Evolutionary conservation across 2,888 invertebrate species (phyloP), one percentile per base, ranked within the genome.

Genomic region (Lithophane leautieri): DNA sequence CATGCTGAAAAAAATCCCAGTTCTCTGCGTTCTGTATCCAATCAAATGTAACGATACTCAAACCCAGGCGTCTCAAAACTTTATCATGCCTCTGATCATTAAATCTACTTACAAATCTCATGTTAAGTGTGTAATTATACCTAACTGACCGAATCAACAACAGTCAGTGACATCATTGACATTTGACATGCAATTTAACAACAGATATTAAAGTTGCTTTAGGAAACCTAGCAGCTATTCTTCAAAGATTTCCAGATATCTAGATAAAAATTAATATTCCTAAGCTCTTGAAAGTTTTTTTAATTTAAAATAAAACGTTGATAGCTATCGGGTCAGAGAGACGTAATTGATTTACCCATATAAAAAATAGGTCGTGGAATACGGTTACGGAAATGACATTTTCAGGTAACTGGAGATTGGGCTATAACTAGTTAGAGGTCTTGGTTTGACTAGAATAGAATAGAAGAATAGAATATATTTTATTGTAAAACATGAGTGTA

Each of bases 311-410:
- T 54, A 50, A 54, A 66, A 52, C 1, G 28, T 34, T 66, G 66
- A 22, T 34, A 28, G 14, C 58, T 28, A 34, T 66, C 70, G 40
- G 19, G 0, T 50, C 12, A 40, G 70, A 70, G 70, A 40, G 73
- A 73, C 47, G 34, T 72, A 71, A 71, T 71, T 56, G n/a, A 72
- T 73, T 58, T 47, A 47, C 19, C 14, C 9, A 19, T 34, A 56
- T 71, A 34, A 56, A 47, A 72, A 47, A 72, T 70, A 54, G 42
- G 22, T n/a, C 58, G 11, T 12, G 28, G 11, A 40, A 6, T 28
- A n/a, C 0, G 40, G 56, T 47, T 40, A 47, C 56, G 54, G 28
- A 71, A 25, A 25, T 71, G 1, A 73, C 47, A 25, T 25, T 34
- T 42, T 2, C 44, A 72, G 54, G 68, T 68, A 40, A 19, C 22